Conservation (phyloP, 64 coral and sea anemone genomes). For the Pocillopora damicornis region DNA sequence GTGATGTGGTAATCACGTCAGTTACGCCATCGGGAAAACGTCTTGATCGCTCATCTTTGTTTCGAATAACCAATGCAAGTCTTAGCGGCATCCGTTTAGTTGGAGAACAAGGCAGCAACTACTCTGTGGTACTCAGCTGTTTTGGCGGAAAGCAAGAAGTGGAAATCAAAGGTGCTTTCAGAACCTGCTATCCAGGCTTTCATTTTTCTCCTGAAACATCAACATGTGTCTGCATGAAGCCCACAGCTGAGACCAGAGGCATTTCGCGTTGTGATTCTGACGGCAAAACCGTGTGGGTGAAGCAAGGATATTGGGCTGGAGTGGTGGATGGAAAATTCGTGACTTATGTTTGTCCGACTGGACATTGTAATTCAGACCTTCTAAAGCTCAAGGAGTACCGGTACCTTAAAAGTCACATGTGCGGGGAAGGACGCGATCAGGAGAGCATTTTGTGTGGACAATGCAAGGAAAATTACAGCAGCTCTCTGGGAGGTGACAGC, state of each 20-base stretch:
- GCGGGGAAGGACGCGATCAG: conserved; percentile 23
- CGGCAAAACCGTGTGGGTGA: conserved; percentile 46
- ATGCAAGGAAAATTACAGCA: conserved; percentile 53
- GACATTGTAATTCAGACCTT: conserved; percentile 36
- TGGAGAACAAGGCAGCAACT: background rate
- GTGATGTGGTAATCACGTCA: conserved; percentile 36
- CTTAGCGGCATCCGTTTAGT: background rate
- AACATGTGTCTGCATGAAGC: conserved; percentile 40
- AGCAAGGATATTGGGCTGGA: conserved; percentile 82
- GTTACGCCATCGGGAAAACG: background rate
- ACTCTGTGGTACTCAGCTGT: background rate
- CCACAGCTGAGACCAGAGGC: conserved; percentile 8
- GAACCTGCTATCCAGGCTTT: conserved; percentile 60
- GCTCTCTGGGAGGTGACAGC: conserved; percentile 46
- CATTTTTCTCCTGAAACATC: background rate
- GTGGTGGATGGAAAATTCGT: conserved; percentile 38
- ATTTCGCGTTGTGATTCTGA: conserved; percentile 43
- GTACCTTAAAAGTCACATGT: conserved; percentile 56
- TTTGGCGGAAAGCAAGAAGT: background rate
- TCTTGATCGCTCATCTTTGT: background rate
- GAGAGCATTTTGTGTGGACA: conserved; percentile 58
- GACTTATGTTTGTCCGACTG: conserved; percentile 59
- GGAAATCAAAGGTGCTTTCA: background rate
- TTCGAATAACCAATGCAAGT: background rate
- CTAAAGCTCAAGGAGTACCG: background rate